Evolutionary conservation across 2,113 vertebrate genomes (phyloP).

Genomic region (Electrona antarctica): DNA sequence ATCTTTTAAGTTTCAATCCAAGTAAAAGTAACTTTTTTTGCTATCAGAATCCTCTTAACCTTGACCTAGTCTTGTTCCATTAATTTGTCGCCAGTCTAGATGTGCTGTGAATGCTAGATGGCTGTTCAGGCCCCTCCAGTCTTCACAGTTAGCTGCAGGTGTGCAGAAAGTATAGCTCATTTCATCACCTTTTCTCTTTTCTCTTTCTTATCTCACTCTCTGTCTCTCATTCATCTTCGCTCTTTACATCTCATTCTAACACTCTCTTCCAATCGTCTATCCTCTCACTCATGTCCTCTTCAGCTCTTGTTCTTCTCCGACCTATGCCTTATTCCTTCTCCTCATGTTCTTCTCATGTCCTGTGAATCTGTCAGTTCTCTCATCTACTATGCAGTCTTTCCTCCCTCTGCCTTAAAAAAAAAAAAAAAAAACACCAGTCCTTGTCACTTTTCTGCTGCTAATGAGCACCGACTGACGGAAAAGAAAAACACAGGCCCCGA

Average conservation of each 20-base stretch:
- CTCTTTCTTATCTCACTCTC: slow-evolving; percentile 26
- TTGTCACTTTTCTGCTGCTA: too few relatives aligned
- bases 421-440: too few relatives aligned
- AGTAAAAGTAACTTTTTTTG: too few relatives aligned
- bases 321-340: slow-evolving; percentile 28
- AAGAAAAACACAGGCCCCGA: too few relatives aligned
- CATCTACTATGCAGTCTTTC: too few relatives aligned
- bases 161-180: slow-evolving; percentile 4
- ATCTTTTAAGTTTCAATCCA: too few relatives aligned
- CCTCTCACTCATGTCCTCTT: slow-evolving; percentile 8
- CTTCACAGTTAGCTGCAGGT: slow-evolving; percentile 12
- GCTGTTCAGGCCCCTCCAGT: neutral
- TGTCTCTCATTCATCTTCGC: slow-evolving; percentile 29
- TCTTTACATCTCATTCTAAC: slow-evolving; percentile 18
- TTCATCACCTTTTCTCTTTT: slow-evolving; percentile 15
- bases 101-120: too few relatives aligned
- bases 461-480: too few relatives aligned
- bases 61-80: too few relatives aligned
- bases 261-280: neutral
- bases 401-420: too few relatives aligned
- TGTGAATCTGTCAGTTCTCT: neutral
- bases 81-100: too few relatives aligned
- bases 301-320: slow-evolving; percentile 32
- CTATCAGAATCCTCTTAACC: too few relatives aligned
- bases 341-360: neutral